These are phyloP conservation scores for Microctenopoma stevenorrisi DNA, from an alignment of 2,797 vertebrate genomes.

Conservation along the genomic window DNA sequence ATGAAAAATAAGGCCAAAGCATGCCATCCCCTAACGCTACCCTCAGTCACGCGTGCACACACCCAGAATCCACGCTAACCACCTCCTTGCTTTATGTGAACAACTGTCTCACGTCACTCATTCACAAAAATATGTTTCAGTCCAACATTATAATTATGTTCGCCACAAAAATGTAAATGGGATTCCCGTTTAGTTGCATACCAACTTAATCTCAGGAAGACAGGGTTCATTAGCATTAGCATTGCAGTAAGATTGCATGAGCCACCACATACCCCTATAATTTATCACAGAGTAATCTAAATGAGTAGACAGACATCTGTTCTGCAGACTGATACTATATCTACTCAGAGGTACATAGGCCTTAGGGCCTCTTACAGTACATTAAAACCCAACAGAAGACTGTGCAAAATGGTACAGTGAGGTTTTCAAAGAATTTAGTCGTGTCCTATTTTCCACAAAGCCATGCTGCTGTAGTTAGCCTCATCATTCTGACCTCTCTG, in stretches of 20 bases:
- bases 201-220: no score
- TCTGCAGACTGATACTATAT: constrained; percentile 2
- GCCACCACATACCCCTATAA: background rate
- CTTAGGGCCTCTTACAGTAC: background rate
- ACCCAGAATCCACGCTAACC: no score
- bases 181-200: no score
- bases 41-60: no score
- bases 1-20: no score
- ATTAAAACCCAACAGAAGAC: constrained; percentile 12
- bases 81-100: no score
- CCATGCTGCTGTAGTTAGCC: constrained; percentile 41
- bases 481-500: constrained; percentile 37
- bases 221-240: no score
- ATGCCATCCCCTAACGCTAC: no score
- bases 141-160: no score
- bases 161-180: no score
- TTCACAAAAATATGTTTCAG: no score
- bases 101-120: no score
- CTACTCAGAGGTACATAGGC: background rate
- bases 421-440: constrained; percentile 31
- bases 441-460: constrained; percentile 44
- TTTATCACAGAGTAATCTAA: background rate
- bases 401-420: constrained; percentile 19
- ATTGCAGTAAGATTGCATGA: background rate
- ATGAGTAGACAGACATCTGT: constrained; percentile 3